phyloP scores from a whole-genome alignment of 2,113 vertebrate species.

The Panthera leo region DNA sequence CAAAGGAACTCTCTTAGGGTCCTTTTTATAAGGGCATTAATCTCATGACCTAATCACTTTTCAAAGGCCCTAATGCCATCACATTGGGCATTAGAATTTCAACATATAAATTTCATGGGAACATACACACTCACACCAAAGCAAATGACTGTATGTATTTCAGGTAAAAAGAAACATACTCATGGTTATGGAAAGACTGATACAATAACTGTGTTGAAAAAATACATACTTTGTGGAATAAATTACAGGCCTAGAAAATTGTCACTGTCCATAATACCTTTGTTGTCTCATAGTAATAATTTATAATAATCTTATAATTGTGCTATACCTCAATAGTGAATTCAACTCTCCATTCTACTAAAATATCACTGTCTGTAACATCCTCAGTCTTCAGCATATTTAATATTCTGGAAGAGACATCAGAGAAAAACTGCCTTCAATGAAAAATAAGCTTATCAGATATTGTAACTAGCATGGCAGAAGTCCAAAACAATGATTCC shows the following conservation, averaged over 20 bases:
- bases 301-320: background rate
- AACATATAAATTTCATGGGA: background rate
- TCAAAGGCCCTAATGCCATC: background rate
- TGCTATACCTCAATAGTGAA: background rate
- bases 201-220: background rate
- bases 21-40: background rate
- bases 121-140: background rate
- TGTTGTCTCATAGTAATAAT: background rate
- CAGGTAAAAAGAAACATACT: background rate
- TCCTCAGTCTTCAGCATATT: background rate
- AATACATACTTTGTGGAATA: background rate
- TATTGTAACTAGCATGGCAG: background rate
- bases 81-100: background rate
- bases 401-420: constrained; percentile 17
- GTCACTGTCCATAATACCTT: background rate
- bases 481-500: background rate
- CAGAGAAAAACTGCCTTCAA: background rate
- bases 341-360: background rate
- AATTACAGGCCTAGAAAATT: background rate
- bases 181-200: background rate
- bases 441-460: background rate
- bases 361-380: background rate
- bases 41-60: background rate
- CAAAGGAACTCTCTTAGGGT: background rate
- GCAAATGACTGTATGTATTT: background rate